Conservation (phyloP, 2,888 invertebrate species). For the Pseudoips prasinana region DNA sequence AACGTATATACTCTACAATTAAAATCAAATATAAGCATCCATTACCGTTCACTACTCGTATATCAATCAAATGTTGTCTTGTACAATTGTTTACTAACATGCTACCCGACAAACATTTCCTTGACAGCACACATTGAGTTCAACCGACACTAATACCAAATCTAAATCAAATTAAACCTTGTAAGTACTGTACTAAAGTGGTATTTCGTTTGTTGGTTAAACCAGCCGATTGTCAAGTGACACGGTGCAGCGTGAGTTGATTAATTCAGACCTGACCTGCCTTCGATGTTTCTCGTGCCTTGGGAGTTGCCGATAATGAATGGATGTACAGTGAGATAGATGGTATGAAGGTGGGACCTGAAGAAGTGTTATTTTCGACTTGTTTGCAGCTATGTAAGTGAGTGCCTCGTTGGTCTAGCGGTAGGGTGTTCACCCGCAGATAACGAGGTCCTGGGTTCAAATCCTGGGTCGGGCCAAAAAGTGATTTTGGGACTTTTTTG, state of each 20-base stretch:
- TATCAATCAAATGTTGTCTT: slow-evolving; percentile 32
- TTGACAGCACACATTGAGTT: slow-evolving; percentile 27
- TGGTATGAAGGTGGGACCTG: slow-evolving; percentile 18
- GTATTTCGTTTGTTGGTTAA: slow-evolving; percentile 15
- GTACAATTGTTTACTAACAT: slow-evolving; percentile 35
- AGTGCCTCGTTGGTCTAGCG: too few relatives aligned
- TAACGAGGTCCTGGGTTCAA: too few relatives aligned
- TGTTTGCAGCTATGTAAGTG: too few relatives aligned
- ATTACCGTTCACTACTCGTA: slow-evolving; percentile 10
- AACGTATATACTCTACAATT: neutral
- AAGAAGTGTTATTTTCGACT: slow-evolving; percentile 14
- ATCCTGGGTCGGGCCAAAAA: too few relatives aligned
- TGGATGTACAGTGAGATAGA: slow-evolving; percentile 20
- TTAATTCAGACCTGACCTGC: slow-evolving; percentile 53
- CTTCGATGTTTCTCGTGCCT: slow-evolving; percentile 44
- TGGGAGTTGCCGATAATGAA: slow-evolving; percentile 29
- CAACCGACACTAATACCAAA: slow-evolving; percentile 12
- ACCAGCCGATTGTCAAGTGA: slow-evolving; percentile 44
- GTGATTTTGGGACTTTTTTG: too few relatives aligned
- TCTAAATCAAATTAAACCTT: slow-evolving; percentile 7
- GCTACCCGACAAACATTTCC: slow-evolving; percentile 34
- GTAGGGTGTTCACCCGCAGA: too few relatives aligned
- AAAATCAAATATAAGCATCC: slow-evolving; percentile 9
- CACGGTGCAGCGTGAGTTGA: slow-evolving; percentile 45
- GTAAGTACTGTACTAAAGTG: slow-evolving; percentile 10